Base-by-base conservation (phyloP, 2,888 invertebrate genomes). In the Helobdella robusta region DNA sequence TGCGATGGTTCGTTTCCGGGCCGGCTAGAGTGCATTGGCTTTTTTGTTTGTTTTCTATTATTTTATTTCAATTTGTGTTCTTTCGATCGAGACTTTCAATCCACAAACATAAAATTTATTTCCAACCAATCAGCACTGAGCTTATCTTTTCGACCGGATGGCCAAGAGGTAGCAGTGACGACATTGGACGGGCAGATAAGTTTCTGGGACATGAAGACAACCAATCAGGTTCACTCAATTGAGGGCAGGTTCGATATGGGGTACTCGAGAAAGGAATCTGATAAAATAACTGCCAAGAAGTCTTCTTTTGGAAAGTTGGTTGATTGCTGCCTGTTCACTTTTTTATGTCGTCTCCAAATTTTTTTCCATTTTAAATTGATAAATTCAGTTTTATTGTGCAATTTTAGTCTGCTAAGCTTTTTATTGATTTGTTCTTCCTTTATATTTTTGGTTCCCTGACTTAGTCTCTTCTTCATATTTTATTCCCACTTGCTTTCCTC, bases 171-270 rank as follows among this genome's bases (percentile, higher is more conserved):
- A 23, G 94, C 95, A 0, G 92, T 93, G 0, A 87, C 93, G 0
- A 90, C 92, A 0, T 79, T 97, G 23, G 89, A 77, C 71, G 76
- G 74, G 4, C 73, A 75, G 66, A 75, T 78, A 15, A 69, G 74
- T 4, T 75, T 78, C 69, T 79, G 76, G 76, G 72, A 76, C 59
- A 73, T 75, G 1, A 65, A 70, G 11, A 70, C 70, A 1, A 73
- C 73, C 23, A 68, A 65, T 18, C 78, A 93, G 81, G 83, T 85
- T 0, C 85, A 85, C 20, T 85, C 85, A 48, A 88, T 98, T 56
- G 94, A 95, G 78, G 93, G 94, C 0, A 83, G 88, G 64, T 86
- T 86, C 73, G 97, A 98, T 81, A 82, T 98, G 48, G 90, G 91
- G 1, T 86, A 89, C 64, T 90, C 91, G 0, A 82, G 89, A 64